phyloP scores from a whole-genome alignment of 2,113 vertebrate species.

The Sebastes schlegelii region DNA sequence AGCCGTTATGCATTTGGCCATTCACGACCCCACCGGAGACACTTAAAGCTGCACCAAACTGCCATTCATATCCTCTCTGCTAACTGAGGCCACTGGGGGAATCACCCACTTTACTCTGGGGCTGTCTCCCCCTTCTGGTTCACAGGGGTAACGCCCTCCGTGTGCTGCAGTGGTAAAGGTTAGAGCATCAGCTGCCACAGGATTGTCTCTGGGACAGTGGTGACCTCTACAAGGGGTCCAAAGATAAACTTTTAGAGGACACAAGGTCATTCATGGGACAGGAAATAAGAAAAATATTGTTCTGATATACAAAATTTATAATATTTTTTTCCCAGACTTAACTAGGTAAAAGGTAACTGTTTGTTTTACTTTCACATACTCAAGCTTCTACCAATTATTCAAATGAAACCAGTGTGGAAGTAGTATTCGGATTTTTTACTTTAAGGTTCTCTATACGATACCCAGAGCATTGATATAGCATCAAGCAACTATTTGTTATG shows the following conservation, averaged over 20 bases:
- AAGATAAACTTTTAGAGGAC: background rate
- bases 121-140: constrained; percentile 72
- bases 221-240: background rate
- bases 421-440: background rate
- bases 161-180: constrained; percentile 31
- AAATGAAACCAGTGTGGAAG: background rate
- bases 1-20: constrained; percentile 28
- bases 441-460: background rate
- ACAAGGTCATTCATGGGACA: background rate
- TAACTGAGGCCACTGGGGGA: constrained; percentile 16
- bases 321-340: background rate
- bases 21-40: constrained; percentile 43
- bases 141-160: background rate
- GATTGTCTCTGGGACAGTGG: background rate
- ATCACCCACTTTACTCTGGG: constrained; percentile 10
- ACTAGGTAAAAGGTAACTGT: background rate
- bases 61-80: constrained; percentile 34
- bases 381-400: background rate
- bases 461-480: background rate
- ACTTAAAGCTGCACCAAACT: constrained; percentile 41
- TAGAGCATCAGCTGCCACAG: background rate
- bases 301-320: background rate
- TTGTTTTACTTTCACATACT: background rate
- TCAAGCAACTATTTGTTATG: background rate
- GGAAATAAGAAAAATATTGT: background rate